Conservation (phyloP, 2,797 vertebrate species). For the Eulemur mongoz region DNA sequence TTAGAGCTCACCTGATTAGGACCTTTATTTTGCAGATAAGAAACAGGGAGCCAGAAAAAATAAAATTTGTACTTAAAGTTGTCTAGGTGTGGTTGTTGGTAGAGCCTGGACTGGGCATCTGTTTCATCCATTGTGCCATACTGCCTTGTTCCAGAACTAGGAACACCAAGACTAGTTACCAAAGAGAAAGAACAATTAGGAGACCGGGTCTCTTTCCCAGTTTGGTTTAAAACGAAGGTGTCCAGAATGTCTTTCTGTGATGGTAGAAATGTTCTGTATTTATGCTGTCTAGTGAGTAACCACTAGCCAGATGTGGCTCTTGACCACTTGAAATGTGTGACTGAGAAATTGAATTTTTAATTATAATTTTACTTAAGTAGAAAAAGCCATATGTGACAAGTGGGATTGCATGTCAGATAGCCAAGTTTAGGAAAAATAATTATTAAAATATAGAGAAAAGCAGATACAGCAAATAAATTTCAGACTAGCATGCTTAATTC, state of each 20-base stretch:
- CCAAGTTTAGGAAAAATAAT: not conserved
- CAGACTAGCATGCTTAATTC: not conserved
- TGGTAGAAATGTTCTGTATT: not conserved
- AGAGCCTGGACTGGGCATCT: not conserved
- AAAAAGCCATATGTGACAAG: not conserved
- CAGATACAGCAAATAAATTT: not conserved
- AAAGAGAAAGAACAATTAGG: not conserved
- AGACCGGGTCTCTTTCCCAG: not conserved
- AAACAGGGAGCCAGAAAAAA: not conserved
- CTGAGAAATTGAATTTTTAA: not conserved
- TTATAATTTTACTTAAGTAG: not conserved
- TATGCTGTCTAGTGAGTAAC: not conserved
- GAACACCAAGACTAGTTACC: not conserved
- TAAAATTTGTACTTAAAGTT: not conserved
- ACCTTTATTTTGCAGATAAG: not conserved
- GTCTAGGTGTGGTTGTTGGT: not conserved
- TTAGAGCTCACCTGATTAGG: not conserved
- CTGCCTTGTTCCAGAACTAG: not conserved
- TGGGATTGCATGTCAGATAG: not conserved
- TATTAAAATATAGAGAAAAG: slow-evolving; percentile 11
- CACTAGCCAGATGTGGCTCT: not conserved
- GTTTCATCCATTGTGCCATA: not conserved
- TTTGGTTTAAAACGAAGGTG: not conserved
- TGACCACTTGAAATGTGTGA: not conserved
- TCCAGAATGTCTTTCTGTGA: not conserved